Base-by-base conservation (phyloP, 1,140 invertebrate genomes). In the Bilobella aurantiaca region DNA sequence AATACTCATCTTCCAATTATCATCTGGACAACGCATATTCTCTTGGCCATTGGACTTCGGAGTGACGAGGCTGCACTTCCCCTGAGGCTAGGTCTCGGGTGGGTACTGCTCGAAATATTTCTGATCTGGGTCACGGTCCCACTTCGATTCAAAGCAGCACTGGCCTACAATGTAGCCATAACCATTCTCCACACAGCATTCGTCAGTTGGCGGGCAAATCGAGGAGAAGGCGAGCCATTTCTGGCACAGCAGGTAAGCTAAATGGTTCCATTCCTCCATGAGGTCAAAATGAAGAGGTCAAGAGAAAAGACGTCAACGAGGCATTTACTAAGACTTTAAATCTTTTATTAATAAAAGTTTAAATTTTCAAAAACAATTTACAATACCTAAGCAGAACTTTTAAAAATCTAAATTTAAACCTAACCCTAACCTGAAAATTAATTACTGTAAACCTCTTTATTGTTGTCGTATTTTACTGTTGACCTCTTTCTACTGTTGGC, bases 61-160 rank as follows among this genome's bases (percentile, higher is more conserved):
- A 76, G 77, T 63, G 80, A 81, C 46, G 80, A 81, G 66, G 64
- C 61, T 29, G 31, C 70, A n/a, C 30, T 69, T 14, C 81, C 80
- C 3, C 78, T 80, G 23, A 76, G 81, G 58, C 82, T 86, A 68
- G 79, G 81, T 53, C 80, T 93, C 0, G 87, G 86, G 27, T 92
- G 89, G 89, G 82, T 87, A 21, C 77, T 91, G 47, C 77, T 93
- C n/a, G 76, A 90, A 58, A 85, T 89, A 67, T 94, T 91, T 74
- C 81, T 91, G n/a, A 84, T 89, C n/a, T 86, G 89, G 75, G 87
- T 90, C 34, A 87, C 89, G 0, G 75, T 93, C 65, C 90, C 91
- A 0, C 79, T 93, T 49, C 81, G 85, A 27, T 75, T 90, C 1
- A 77, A 82, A 14, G 62, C 56, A n/a, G 66, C 69, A 27, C 18